Evolutionary conservation across 1,140 invertebrate genomes (phyloP).

Genomic region (Meteorus sp.): DNA sequence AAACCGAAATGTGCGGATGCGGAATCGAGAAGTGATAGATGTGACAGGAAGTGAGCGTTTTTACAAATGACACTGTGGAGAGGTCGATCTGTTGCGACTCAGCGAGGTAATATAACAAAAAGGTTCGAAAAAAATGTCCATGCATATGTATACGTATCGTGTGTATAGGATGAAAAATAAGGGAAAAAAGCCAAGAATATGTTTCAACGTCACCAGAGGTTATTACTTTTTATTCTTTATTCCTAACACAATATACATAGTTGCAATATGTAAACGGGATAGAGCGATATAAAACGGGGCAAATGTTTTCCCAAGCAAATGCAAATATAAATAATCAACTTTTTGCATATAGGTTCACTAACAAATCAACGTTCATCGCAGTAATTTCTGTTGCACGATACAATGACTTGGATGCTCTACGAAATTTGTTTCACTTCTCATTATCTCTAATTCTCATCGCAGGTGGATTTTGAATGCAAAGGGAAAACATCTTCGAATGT

Average conservation of each 20-base stretch:
- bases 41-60: conserved; percentile 6
- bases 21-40: not conserved
- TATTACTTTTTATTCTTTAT: too few relatives aligned
- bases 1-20: too few relatives aligned
- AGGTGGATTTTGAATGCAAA: too few relatives aligned
- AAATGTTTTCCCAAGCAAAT: not conserved
- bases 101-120: too few relatives aligned
- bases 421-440: conserved; percentile 18
- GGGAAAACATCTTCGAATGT: too few relatives aligned
- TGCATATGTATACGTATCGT: too few relatives aligned
- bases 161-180: too few relatives aligned
- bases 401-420: conserved; percentile 20
- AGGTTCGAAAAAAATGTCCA: too few relatives aligned
- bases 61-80: conserved; percentile 7
- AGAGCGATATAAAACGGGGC: not conserved
- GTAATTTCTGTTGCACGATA: conserved; percentile 19
- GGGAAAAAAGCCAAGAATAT: too few relatives aligned
- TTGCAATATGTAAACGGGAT: not conserved
- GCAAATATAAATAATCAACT: conserved; percentile 16
- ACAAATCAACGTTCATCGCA: conserved; percentile 11
- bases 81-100: not conserved
- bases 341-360: conserved; percentile 2
- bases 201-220: too few relatives aligned
- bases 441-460: not conserved
- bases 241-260: too few relatives aligned